Conservation (phyloP, 2,797 vertebrate genomes). For the Gymnothorax javanicus region DNA sequence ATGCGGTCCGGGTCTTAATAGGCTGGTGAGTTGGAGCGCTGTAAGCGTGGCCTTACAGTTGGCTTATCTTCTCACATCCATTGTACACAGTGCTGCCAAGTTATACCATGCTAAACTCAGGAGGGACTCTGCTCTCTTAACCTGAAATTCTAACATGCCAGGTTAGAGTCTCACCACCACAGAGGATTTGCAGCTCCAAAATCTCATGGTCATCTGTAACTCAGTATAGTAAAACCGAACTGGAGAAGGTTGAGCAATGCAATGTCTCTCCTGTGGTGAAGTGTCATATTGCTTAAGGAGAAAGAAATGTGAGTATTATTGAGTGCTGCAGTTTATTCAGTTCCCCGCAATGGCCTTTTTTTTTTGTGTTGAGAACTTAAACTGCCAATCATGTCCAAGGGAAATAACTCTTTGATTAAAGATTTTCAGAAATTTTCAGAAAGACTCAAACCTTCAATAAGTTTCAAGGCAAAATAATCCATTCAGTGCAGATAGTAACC, state of each 20-base stretch:
- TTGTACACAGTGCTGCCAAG: background rate
- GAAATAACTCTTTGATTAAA: too few species aligned
- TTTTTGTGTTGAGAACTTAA: background rate
- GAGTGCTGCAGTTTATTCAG: background rate
- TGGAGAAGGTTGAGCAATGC: background rate
- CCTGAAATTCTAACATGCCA: background rate
- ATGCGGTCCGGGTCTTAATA: too few species aligned
- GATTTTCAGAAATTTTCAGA: background rate
- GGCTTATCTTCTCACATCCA: background rate
- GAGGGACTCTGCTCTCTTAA: background rate
- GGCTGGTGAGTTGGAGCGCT: too few species aligned
- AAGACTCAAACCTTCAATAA: background rate
- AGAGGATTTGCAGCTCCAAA: background rate
- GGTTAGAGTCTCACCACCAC: background rate
- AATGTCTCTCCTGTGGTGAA: background rate
- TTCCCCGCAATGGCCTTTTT: background rate
- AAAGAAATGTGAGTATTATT: background rate
- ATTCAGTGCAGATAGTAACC: background rate
- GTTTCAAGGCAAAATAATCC: background rate
- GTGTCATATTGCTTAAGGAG: background rate
- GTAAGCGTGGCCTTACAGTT: too few species aligned
- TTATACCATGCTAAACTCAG: background rate
- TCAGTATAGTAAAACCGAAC: background rate
- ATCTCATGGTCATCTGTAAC: background rate
- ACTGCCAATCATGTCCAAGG: background rate